Base-by-base conservation (phyloP, 2,113 vertebrate species). In the Oophaga pumilio region DNA sequence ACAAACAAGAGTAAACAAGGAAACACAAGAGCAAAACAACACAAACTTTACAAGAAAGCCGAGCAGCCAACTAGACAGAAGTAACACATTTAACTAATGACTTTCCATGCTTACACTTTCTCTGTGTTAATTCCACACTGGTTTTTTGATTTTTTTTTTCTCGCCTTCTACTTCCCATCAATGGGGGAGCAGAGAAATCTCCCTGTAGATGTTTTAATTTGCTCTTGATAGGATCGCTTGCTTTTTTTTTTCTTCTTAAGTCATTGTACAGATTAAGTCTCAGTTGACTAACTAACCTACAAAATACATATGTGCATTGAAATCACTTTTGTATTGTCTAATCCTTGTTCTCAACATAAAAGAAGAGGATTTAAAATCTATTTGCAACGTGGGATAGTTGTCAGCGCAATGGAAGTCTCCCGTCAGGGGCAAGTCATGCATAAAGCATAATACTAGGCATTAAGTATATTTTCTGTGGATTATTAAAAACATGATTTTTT, bases 1-100 rank as follows among this genome's bases (percentile, higher is more conserved):
- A 95, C 94, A 96, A 95, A 94, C 94, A 94, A 93, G 93, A 93
- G 94, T 95, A 96, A 96, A 96, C 94, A 95, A 93, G 93, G 91
- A 83, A 69, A 76, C 85, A 91, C 84, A 50, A 81, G 60, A 60
- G 9, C 50, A 86, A 86, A 79, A 71, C 62, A 82, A 87, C 56
- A 33, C 78, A 82, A 81, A 81, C 85, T 26, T 4, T 22, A 59
- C 24, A 81, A 22, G 73, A 43, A 80, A 26, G 15, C 43, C 0
- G 6, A 15, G 13, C n/a, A 52, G 20, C 33, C 62, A 76, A 86
- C 26, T n/a, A 57, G 49, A 73, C 12, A n/a, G 10, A 71, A 85
- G 56, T 15, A 53, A 43, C 28, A 22, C 20, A 22, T 26, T 8
- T 22, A 64, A n/a, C 43, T 17, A 62, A 5, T 49, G 1, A 43